Evolutionary conservation across 2,113 vertebrate species (phyloP).

Genomic region (Rhinopomastus cyanomelas): DNA sequence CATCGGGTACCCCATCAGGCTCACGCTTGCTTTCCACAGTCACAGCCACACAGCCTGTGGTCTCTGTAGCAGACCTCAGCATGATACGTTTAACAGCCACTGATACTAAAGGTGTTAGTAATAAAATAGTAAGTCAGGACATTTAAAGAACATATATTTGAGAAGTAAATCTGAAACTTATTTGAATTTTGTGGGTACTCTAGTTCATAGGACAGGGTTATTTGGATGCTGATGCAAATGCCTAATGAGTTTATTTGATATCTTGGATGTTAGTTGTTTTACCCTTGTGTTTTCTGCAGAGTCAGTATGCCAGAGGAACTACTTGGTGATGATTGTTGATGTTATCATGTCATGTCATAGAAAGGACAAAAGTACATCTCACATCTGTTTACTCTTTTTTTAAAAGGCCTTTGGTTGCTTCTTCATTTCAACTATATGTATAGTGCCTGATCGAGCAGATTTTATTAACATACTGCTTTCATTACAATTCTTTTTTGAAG

Average conservation of each 20-base stretch:
- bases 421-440: accelerated
- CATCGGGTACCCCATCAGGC: accelerated
- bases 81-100: neutral
- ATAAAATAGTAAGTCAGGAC: neutral
- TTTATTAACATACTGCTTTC: no score
- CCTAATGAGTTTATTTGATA: neutral
- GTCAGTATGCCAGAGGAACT: neutral
- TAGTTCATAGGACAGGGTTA: neutral
- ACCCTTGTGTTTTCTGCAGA: neutral
- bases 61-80: neutral
- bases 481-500: neutral
- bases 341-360: accelerated
- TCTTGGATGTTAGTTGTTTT: neutral
- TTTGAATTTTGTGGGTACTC: neutral
- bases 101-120: neutral
- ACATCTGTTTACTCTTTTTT: neutral
- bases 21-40: neutral
- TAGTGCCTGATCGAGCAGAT: neutral
- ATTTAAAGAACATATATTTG: neutral
- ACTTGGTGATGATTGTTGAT: neutral
- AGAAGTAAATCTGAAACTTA: neutral
- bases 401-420: neutral
- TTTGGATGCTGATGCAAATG: accelerated
- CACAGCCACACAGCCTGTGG: accelerated
- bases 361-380: neutral